Percentiles rank a stretch among this genome's conserved stretches.
phyloP scores from a whole-genome alignment of 2,888 invertebrate genomes.

The Pediacus dermestoides region DNA sequence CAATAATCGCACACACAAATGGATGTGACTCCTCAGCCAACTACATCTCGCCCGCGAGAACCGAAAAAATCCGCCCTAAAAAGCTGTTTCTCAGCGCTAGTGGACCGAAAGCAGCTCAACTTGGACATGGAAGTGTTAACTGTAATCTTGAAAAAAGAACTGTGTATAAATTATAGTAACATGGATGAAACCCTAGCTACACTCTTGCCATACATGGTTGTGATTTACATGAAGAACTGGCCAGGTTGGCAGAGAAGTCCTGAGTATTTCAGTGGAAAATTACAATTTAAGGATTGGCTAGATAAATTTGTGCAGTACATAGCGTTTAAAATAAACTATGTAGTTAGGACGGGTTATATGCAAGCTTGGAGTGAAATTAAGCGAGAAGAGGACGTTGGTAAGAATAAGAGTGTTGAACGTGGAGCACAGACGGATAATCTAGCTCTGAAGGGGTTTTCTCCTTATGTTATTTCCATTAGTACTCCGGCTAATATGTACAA shows the following conservation, averaged over 20 bases:
- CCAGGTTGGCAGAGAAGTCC: constrained; percentile 33
- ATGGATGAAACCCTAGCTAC: constrained; percentile 20
- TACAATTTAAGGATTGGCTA: constrained; percentile 30
- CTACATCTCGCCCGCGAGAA: no score
- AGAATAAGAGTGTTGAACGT: no score
- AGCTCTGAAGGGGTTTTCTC: no score
- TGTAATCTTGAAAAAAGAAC: constrained; percentile 29
- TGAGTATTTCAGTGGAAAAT: constrained; percentile 31
- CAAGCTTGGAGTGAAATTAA: no score
- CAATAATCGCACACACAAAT: no score
- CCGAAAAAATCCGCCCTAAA: constrained; percentile 22
- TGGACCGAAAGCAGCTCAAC: constrained; percentile 31
- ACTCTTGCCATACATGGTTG: constrained; percentile 28
- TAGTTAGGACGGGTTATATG: constrained; percentile 25
- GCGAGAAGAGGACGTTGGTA: no score
- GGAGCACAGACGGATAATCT: no score
- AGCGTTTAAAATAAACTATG: constrained; percentile 24
- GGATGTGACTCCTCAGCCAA: no score
- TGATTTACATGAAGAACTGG: constrained; percentile 31
- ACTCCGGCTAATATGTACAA: no score
- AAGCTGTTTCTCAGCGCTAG: constrained; percentile 31
- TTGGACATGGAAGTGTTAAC: constrained; percentile 28
- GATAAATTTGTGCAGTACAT: constrained; percentile 31
- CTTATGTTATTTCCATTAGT: no score
- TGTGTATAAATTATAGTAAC: constrained; percentile 22